These are phyloP conservation scores for Podarcis lilfordi DNA, from an alignment of 2,797 vertebrate genomes.

Conservation along the genomic window DNA sequence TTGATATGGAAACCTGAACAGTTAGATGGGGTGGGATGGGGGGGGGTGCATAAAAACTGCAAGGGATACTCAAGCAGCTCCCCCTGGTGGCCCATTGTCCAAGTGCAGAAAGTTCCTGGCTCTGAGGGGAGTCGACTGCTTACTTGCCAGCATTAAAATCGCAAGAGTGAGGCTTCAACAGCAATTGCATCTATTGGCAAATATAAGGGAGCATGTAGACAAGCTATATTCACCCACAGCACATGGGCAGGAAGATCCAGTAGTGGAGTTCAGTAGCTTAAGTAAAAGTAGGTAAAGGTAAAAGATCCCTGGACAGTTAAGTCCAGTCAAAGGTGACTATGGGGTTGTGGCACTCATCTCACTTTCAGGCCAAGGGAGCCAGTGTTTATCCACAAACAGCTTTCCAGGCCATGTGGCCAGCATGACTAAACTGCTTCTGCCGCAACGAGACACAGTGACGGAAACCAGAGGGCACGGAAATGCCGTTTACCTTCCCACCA, in stretches of 20 bases:
- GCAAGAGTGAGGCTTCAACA: background rate
- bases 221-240: background rate
- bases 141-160: background rate
- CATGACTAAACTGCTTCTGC: too few species aligned
- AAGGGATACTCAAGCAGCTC: background rate
- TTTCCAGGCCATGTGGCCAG: too few species aligned
- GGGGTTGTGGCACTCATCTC: too few species aligned
- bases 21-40: background rate
- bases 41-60: background rate
- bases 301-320: too few species aligned
- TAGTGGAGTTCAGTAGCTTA: background rate
- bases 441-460: too few species aligned
- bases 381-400: rapidly evolving
- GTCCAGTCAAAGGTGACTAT: too few species aligned
- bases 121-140: background rate
- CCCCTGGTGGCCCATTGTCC: constrained; percentile 9
- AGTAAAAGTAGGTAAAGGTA: background rate
- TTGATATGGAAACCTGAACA: background rate
- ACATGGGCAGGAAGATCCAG: background rate
- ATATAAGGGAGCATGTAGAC: rapidly evolving
- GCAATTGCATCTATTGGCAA: background rate
- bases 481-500: too few species aligned
- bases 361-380: too few species aligned
- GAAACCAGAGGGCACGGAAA: too few species aligned
- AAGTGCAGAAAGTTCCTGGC: background rate